Conservation (phyloP, 2,797 vertebrate genomes). For the Coracias cyanogaster region DNA sequence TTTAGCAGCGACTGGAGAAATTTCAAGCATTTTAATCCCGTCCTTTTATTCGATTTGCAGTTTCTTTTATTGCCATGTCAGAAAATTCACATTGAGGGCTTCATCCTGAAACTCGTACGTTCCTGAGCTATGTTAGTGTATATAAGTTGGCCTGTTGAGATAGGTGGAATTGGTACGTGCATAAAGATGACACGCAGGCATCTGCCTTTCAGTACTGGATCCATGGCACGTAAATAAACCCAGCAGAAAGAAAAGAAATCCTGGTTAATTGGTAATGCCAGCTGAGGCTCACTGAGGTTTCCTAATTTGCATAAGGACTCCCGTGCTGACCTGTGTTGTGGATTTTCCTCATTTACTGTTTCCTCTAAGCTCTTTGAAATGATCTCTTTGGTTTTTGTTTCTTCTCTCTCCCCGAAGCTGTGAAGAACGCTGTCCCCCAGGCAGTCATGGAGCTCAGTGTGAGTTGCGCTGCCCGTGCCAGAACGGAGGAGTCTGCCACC, state of each 20-base stretch:
- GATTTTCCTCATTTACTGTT: not conserved
- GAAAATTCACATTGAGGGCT: not conserved
- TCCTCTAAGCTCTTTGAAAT: not conserved
- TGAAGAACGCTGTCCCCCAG: conserved; percentile 92
- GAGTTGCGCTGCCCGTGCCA: conserved; percentile 97
- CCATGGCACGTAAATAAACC: not conserved
- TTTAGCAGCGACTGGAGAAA: conserved; percentile 9
- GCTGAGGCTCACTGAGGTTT: not conserved
- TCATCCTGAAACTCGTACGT: not conserved
- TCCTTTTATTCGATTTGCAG: conserved; percentile 1
- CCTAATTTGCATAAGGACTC: not conserved
- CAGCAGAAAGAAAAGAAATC: not conserved
- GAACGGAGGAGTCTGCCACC: conserved; percentile 95
- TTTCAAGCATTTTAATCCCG: not conserved
- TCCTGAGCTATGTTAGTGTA: not conserved
- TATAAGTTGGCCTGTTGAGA: not conserved
- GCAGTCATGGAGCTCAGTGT: conserved; percentile 95
- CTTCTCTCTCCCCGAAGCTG: conserved; percentile 81
- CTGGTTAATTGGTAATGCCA: not conserved
- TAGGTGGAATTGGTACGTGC: not conserved
- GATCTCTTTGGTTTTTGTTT: not conserved
- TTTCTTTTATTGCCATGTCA: not conserved
- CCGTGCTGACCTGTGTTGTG: not conserved
- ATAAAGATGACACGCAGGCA: not conserved
- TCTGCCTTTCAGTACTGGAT: not conserved